Conservation (phyloP, 2,113 vertebrate species). For the Seriola dumerili region DNA sequence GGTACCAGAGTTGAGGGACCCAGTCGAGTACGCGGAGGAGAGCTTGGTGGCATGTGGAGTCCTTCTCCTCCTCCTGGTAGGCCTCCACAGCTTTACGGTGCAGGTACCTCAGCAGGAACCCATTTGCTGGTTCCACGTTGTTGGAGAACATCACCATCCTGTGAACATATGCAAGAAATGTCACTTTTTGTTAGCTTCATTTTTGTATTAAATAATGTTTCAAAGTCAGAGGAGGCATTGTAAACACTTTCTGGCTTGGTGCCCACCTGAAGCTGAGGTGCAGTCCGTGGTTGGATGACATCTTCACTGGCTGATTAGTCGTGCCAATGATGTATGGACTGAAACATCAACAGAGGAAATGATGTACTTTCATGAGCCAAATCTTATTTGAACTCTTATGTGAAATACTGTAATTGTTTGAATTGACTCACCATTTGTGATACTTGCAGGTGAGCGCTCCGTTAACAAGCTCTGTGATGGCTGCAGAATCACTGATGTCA, state of each 20-base stretch:
- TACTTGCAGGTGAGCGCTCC: constrained; percentile 98
- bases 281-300: constrained; percentile 93
- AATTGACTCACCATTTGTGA: constrained; percentile 92
- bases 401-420: neutral
- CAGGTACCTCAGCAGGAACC: constrained; percentile 94
- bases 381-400: neutral
- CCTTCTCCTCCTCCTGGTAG: constrained; percentile 81
- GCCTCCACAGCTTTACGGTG: constrained; percentile 94
- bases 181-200: neutral
- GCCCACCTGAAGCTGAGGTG: constrained; percentile 96
- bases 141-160: constrained; percentile 98
- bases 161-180: neutral
- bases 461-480: constrained; percentile 94
- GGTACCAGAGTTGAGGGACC: constrained; percentile 98
- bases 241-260: constrained; percentile 9
- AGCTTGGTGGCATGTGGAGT: constrained; percentile 86
- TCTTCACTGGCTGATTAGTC: constrained; percentile 96
- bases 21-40: constrained; percentile 93
- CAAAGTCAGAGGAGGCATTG: neutral
- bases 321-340: constrained; percentile 98
- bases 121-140: constrained; percentile 96
- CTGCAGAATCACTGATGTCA: constrained; percentile 90
- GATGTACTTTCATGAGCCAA: neutral
- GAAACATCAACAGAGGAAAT: constrained; percentile 40
- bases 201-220: neutral